These are phyloP conservation scores for Opisthograptis luteolata DNA, from an alignment of 2,888 invertebrate species.

Conservation along the genomic window DNA sequence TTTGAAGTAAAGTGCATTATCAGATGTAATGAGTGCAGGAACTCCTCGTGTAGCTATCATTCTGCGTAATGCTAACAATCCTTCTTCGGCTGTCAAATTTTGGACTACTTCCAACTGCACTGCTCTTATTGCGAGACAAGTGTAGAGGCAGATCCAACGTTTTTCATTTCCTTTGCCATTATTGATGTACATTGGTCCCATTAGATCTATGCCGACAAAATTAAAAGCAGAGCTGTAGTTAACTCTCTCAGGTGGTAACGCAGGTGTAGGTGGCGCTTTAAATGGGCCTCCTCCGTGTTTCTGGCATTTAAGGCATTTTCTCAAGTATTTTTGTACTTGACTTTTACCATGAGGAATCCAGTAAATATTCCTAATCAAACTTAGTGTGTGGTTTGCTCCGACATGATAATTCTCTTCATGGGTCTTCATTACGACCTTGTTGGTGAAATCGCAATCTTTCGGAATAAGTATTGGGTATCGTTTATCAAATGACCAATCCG, in stretches of 20 bases:
- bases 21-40: constrained; percentile 19
- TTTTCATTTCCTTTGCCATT: too few species aligned
- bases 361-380: background rate
- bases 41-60: constrained; percentile 14
- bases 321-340: too few species aligned
- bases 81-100: too few species aligned
- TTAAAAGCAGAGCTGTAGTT: too few species aligned
- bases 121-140: constrained; percentile 27
- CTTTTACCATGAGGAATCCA: constrained; percentile 3
- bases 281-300: too few species aligned
- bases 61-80: too few species aligned
- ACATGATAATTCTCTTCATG: constrained; percentile 9
- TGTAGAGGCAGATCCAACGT: constrained; percentile 30
- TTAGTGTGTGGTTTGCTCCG: constrained; percentile 2
- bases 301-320: too few species aligned
- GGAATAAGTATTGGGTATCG: constrained; percentile 4
- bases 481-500: constrained; percentile 3
- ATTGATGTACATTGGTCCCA: too few species aligned
- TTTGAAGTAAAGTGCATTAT: constrained; percentile 28
- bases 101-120: too few species aligned
- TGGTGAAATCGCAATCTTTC: constrained; percentile 1
- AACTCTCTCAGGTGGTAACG: too few species aligned
- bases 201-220: too few species aligned
- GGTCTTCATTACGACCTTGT: background rate
- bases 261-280: too few species aligned